These are phyloP conservation scores for Himalopsyche tibetana DNA, from an alignment of 2,888 invertebrate genomes.

Conservation along the genomic window DNA sequence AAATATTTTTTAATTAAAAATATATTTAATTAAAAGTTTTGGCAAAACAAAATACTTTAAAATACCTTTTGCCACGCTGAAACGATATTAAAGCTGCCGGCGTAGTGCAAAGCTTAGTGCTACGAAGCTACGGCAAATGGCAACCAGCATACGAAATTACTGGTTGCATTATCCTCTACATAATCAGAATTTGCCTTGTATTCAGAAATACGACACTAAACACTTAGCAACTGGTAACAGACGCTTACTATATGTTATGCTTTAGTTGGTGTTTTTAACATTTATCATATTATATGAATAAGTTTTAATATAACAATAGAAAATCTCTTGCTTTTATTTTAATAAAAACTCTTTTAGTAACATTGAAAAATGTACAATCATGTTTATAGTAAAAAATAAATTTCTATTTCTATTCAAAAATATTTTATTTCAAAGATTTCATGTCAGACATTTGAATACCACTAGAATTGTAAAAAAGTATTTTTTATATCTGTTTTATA, in stretches of 20 bases:
- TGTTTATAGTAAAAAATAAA: no score
- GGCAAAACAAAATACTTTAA: conserved; percentile 10
- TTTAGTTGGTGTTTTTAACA: not conserved
- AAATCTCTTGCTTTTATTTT: no score
- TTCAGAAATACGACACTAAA: conserved; percentile 22
- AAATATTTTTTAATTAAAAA: not conserved
- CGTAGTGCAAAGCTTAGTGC: conserved; percentile 41
- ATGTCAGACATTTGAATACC: not conserved
- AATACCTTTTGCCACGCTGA: conserved; percentile 35
- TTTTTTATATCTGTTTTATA: not conserved
- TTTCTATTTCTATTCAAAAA: not conserved
- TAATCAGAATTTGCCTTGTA: conserved; percentile 33
- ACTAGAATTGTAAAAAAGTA: not conserved
- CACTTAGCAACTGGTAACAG: conserved; percentile 1
- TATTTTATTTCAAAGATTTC: not conserved
- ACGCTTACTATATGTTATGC: not conserved
- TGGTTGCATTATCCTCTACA: conserved; percentile 41
- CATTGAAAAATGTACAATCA: no score
- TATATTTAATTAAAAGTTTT: conserved; percentile 38
- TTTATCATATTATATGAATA: no score
- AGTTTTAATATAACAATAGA: no score
- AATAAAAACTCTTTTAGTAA: no score
- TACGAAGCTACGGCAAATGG: conserved; percentile 34
- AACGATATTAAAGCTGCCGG: conserved; percentile 40
- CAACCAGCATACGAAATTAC: conserved; percentile 31